Base-by-base conservation (phyloP, 2,888 invertebrate genomes). In the Tetranychus truncatus region DNA sequence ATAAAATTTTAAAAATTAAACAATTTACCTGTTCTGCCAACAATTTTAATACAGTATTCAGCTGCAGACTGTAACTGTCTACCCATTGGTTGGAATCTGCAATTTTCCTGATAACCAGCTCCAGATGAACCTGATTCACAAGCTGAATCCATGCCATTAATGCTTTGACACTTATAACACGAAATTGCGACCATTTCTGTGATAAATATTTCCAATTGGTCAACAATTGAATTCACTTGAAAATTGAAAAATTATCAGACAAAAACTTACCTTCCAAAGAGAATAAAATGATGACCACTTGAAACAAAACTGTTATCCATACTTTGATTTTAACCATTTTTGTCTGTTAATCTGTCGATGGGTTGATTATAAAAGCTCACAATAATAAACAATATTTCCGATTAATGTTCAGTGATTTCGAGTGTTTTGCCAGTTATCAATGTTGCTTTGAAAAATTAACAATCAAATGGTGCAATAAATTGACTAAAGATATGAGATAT, bases 21-120 rank as follows among this genome's bases (percentile, higher is more conserved):
- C 9, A 55, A 15, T 55, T 69, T 24, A 69, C 69, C 20, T 21
- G 20, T 5, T 24, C 20, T 24, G 18, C 69, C 69, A 24, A 24
- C 21, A n/a, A 69, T 21, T 69, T 69, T 69, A 11, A 69, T 11
- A 69, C 69, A 69, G 20, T 69, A 69, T 69, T 21, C 69, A 69
- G 20, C 69, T 11, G 69, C 7, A 69, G n/a, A 69, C 6, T 24
- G 34, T 9, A 7, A 24, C 34, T 69, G 69, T 69, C 69, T 18
- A 20, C 69, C 69, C 34, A 24, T 20, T 11, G 69, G 69, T 24
- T 24, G 69, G 34, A 24, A 69, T 69, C 34, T 69, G 21, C 69
- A 69, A 11, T 24, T 20, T 11, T 69, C 69, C 34, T 69, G 21
- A n/a, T 20, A 69, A 21, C 21, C 20, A 69, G 69, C 69, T 20